A percentile compares a stretch with the other conserved stretches of the same genome.
Conservation (phyloP, 92 coral and sea anemone genomes). For the Phymanthus crucifer region DNA sequence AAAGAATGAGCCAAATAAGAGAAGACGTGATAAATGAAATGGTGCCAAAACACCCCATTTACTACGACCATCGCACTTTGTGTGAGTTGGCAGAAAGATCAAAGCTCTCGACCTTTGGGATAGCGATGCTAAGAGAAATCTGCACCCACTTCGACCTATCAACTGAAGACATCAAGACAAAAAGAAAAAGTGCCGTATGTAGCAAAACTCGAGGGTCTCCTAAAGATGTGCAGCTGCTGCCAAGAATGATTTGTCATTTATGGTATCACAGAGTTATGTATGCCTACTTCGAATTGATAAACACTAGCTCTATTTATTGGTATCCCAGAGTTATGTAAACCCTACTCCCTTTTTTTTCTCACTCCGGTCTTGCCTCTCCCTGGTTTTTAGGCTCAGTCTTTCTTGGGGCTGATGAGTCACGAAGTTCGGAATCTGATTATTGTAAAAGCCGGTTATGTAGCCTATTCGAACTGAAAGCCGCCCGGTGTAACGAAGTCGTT, state of each 20-base stretch:
- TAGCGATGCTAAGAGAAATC: conserved; percentile 59
- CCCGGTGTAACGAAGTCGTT: background rate
- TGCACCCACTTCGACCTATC: conserved; percentile 52
- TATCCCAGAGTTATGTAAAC: too few relatives aligned
- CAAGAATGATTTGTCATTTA: too few relatives aligned
- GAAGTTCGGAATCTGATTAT: background rate
- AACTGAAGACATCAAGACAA: conserved; percentile 33
- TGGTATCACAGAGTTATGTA: too few relatives aligned
- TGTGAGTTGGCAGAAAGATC: conserved; percentile 45
- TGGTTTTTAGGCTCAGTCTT: conserved; percentile 9
- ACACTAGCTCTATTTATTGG: too few relatives aligned
- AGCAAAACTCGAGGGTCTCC: too few relatives aligned
- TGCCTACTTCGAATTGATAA: too few relatives aligned
- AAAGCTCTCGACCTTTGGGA: conserved; percentile 58
- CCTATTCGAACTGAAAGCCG: background rate
- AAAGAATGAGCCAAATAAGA: conserved; percentile 41
- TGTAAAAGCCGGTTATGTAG: background rate
- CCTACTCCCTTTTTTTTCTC: too few relatives aligned
- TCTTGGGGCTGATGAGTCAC: too few relatives aligned
- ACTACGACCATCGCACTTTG: conserved; percentile 40
- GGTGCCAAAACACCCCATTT: conserved; percentile 54
- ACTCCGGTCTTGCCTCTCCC: too few relatives aligned
- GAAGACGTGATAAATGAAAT: conserved; percentile 38
- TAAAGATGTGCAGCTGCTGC: too few relatives aligned
- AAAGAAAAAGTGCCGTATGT: conserved; percentile 48